A percentile compares a stretch with the other conserved stretches of the same genome.
Evolutionary conservation across 2,797 vertebrate genomes (phyloP).

Genomic region (Melanotaenia parkinsoni): DNA sequence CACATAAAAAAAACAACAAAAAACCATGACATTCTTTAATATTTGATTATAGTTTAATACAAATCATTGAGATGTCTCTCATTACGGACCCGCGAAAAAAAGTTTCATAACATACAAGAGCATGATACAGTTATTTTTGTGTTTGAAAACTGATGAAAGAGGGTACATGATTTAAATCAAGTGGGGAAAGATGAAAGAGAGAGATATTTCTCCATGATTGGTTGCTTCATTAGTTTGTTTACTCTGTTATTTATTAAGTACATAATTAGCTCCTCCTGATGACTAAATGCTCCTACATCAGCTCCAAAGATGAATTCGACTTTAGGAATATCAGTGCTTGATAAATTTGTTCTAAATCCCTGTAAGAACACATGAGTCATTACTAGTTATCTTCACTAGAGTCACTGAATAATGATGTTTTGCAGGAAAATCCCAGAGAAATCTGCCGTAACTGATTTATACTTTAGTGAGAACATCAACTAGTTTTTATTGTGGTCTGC

Average conservation of each 20-base stretch:
- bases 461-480: conserved; percentile 11
- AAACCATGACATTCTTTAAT: conserved; percentile 4
- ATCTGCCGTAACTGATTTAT: conserved; percentile 28
- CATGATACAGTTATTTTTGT: conserved; percentile 3
- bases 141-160: background rate
- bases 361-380: conserved; percentile 35
- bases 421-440: conserved; percentile 24
- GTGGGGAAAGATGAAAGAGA: background rate
- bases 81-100: conserved; percentile 3
- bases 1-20: too few relatives aligned
- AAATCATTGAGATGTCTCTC: conserved; percentile 1
- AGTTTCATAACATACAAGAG: background rate
- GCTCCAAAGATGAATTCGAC: conserved; percentile 35
- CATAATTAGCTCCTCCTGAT: conserved; percentile 42
- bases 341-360: conserved; percentile 37
- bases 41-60: background rate
- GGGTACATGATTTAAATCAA: background rate
- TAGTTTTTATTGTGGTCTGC: conserved; percentile 1
- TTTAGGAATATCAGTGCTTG: conserved; percentile 54
- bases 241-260: conserved; percentile 28
- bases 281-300: conserved; percentile 10
- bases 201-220: conserved; percentile 11
- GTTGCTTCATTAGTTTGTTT: conserved; percentile 32
- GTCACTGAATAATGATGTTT: conserved; percentile 28
- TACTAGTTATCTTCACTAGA: conserved; percentile 7